Percentiles rank a stretch among this genome's conserved stretches.
Evolutionary conservation across 2,113 vertebrate genomes (phyloP).

Genomic region (Myiozetetes cayanensis): DNA sequence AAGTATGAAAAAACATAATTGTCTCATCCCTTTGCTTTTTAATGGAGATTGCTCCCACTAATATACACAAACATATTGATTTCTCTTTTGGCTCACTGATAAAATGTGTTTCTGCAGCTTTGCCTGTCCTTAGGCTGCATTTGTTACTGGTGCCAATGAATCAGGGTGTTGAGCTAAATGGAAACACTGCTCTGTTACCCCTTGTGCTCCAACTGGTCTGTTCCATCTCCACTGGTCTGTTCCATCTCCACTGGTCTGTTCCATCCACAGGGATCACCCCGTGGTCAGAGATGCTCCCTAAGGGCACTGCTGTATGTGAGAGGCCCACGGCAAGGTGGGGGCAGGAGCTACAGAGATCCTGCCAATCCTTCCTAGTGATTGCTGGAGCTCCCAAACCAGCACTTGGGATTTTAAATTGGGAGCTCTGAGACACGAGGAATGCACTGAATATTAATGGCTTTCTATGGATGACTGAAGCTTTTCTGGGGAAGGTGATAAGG

Average conservation of each 20-base stretch:
- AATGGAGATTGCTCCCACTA: neutral
- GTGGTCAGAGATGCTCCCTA: neutral
- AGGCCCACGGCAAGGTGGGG: neutral
- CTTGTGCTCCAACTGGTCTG: neutral
- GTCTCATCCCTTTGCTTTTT: neutral
- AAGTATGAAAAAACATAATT: neutral
- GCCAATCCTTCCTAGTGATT: neutral
- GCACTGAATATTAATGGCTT: neutral
- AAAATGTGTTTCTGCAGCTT: neutral
- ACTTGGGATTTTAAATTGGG: neutral
- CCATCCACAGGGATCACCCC: fast-evolving
- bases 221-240: neutral
- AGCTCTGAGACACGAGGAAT: neutral
- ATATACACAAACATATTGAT: neutral
- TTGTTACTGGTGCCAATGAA: neutral
- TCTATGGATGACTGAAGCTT: neutral
- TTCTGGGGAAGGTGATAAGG: neutral
- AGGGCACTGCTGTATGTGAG: neutral
- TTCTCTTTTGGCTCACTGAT: neutral
- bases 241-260: neutral
- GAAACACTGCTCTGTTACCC: neutral
- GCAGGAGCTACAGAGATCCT: neutral
- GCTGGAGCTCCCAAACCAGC: neutral
- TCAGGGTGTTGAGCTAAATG: neutral
- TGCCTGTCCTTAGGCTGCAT: neutral